Conservation (phyloP, 2,888 invertebrate genomes). For the Altica lythri region DNA sequence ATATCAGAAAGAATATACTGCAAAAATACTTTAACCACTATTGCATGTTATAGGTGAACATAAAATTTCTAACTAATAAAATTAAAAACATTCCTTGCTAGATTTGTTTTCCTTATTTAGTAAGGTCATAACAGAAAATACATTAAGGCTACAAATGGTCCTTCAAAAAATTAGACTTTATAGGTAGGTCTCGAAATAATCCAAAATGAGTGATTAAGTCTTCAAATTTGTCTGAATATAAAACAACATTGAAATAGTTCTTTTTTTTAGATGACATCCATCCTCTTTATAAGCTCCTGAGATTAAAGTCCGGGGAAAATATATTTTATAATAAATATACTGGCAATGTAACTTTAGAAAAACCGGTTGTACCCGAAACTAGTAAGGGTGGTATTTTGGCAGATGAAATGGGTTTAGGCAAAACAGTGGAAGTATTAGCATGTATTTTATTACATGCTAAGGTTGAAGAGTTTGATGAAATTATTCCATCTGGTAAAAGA, state of each 20-base stretch:
- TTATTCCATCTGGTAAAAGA: not conserved
- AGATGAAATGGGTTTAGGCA: slow-evolving; percentile 83
- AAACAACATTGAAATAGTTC: not conserved
- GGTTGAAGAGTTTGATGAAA: slow-evolving; percentile 16
- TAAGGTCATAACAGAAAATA: too few relatives aligned
- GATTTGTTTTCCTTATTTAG: too few relatives aligned
- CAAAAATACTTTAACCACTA: too few relatives aligned
- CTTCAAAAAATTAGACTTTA: too few relatives aligned
- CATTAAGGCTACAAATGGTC: too few relatives aligned
- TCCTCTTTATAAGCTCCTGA: slow-evolving; percentile 48
- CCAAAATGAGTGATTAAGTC: not conserved
- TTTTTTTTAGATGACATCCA: slow-evolving; percentile 43
- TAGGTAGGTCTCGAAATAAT: too few relatives aligned
- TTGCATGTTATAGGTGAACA: too few relatives aligned
- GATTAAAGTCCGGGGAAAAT: slow-evolving; percentile 44
- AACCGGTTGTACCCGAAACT: slow-evolving; percentile 48
- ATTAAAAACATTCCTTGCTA: too few relatives aligned
- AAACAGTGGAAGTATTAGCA: slow-evolving; percentile 76
- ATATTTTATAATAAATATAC: slow-evolving; percentile 57
- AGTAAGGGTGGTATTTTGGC: slow-evolving; percentile 72
- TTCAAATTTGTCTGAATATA: not conserved
- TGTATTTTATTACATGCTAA: slow-evolving; percentile 64
- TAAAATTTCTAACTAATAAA: too few relatives aligned
- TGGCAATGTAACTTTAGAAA: slow-evolving; percentile 54
- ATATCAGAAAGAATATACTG: too few relatives aligned